Base-by-base conservation (phyloP, 1,140 invertebrate genomes). In the Ceratitis capitata region DNA sequence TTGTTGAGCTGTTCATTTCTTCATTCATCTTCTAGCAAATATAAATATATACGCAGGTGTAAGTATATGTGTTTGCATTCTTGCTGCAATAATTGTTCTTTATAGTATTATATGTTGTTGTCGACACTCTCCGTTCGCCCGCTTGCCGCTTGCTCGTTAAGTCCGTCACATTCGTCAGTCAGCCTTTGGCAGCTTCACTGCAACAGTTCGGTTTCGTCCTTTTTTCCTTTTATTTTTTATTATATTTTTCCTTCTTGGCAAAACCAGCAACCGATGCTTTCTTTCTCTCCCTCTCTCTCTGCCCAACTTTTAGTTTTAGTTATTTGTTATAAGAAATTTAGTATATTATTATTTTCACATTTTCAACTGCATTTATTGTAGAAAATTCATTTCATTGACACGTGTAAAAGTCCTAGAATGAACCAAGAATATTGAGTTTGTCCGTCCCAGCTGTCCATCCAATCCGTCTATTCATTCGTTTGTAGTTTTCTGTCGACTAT, bases 301-400 rank as follows among this genome's bases (percentile, higher is more conserved):
- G 42, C 10, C 32, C 5, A 78, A 23, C 7, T 74, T 78, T 78
- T 78, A 78, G 69, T 47, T 78, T 78, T 78, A 45, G 69, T 78
- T 78, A 78, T 78, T 45, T 23, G 69, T 78, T 78, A n/a, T 23
- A 78, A 39, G 69, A 78, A 78, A 84, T 88, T 88, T 88, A 88
- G 87, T 88, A 85, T 83, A 86, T 87, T 87, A 88, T 87, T 88
- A 87, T 88, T 88, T 87, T 88, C 87, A 88, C 87, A 87, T 87
- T 87, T 88, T 87, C 39, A 42, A 78, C 35, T 78, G 69, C 69
- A 78, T 45, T 78, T 78, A 19, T 23, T 78, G 85, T 85, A 86
- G 86, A 83, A 83, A 83, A 83, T 83, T 87, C 87, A 86, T 88
- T 87, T 78, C 35, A 78, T 78, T 78, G 69, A 78, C 69, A 78